These are phyloP conservation scores for Eilema sororculum DNA, from an alignment of 2,888 invertebrate genomes.

Conservation along the genomic window DNA sequence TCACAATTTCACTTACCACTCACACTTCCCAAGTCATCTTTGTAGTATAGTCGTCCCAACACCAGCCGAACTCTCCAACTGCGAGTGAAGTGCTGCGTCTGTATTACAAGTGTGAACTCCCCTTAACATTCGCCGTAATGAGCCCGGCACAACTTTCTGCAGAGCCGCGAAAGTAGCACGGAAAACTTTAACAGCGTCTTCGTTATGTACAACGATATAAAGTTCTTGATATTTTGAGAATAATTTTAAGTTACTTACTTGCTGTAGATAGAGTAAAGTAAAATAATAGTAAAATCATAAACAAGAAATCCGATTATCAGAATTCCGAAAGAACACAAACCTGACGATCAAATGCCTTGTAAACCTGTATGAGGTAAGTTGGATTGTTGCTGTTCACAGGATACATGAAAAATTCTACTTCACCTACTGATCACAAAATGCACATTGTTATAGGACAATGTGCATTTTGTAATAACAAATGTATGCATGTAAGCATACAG, in stretches of 20 bases:
- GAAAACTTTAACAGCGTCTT: slow-evolving; percentile 88
- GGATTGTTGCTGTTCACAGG: too few relatives aligned
- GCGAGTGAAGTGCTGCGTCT: slow-evolving; percentile 44
- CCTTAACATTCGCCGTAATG: slow-evolving; percentile 70
- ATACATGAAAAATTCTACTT: too few relatives aligned
- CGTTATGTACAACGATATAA: slow-evolving; percentile 52
- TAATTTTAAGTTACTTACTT: slow-evolving; percentile 7
- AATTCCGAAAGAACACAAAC: too few relatives aligned
- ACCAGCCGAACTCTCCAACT: neutral
- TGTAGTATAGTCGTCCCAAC: neutral
- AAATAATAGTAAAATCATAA: too few relatives aligned
- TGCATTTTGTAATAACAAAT: too few relatives aligned
- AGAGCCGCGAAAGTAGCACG: slow-evolving; percentile 73
- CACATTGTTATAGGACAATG: too few relatives aligned
- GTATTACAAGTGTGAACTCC: slow-evolving; percentile 50
- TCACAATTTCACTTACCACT: too few relatives aligned
- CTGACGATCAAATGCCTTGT: too few relatives aligned
- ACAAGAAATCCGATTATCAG: too few relatives aligned
- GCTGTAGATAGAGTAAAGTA: neutral
- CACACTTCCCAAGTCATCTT: neutral
- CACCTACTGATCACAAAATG: too few relatives aligned
- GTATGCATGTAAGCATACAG: too few relatives aligned
- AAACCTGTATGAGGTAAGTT: too few relatives aligned
- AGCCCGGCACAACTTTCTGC: slow-evolving; percentile 72
- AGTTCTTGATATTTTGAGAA: slow-evolving; percentile 64